Evolutionary conservation across 2,113 vertebrate species (phyloP).

Genomic region (Numenius arquata): DNA sequence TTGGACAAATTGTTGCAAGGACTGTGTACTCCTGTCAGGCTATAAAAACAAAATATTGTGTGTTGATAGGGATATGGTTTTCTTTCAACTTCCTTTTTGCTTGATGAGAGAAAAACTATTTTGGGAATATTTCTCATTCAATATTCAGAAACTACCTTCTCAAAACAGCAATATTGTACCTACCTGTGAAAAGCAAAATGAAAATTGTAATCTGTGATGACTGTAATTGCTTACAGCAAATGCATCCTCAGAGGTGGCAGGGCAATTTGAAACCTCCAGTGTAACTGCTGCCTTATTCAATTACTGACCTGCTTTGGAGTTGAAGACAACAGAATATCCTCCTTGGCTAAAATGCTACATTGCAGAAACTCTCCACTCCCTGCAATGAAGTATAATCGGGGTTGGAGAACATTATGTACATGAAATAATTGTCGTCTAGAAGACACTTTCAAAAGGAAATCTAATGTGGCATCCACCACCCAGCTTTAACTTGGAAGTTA

Average conservation of each 20-base stretch:
- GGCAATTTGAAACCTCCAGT: neutral
- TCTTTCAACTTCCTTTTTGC: neutral
- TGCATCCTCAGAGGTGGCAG: neutral
- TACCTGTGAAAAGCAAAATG: constrained; percentile 34
- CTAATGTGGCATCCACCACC: neutral
- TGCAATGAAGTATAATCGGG: neutral
- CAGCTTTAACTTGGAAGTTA: neutral
- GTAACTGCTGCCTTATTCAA: neutral
- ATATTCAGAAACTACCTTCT: constrained; percentile 12
- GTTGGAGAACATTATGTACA: neutral
- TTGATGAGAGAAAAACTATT: neutral
- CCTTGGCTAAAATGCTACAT: neutral
- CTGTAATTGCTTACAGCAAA: constrained; percentile 6
- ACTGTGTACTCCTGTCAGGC: neutral
- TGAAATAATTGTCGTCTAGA: neutral
- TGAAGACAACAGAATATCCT: neutral
- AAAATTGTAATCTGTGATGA: neutral
- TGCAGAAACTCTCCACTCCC: neutral
- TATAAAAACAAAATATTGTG: neutral
- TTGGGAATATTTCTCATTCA: constrained; percentile 27
- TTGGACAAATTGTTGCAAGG: neutral
- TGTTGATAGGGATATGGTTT: neutral
- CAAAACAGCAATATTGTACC: neutral
- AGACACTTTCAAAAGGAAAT: neutral
- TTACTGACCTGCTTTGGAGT: neutral